phyloP scores from a whole-genome alignment of 2,888 invertebrate genomes.

The Thyatira batis region DNA sequence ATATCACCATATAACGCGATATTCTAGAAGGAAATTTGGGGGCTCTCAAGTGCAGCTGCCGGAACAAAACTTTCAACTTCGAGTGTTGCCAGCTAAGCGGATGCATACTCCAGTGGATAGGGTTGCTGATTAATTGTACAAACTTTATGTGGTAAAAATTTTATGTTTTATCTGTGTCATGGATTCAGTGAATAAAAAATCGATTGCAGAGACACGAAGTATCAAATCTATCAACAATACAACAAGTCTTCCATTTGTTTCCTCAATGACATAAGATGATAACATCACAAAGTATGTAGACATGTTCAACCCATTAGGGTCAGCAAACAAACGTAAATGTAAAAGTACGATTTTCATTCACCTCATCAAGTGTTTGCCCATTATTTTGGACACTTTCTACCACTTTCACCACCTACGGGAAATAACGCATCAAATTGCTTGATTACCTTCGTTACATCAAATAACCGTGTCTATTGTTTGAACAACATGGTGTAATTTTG shows the following conservation, averaged over 20 bases:
- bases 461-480: conserved; percentile 22
- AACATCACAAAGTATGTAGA: background rate
- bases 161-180: too few relatives aligned
- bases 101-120: too few relatives aligned
- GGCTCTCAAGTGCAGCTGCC: too few relatives aligned
- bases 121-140: too few relatives aligned
- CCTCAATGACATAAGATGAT: background rate
- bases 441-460: conserved; percentile 27
- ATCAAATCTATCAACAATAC: too few relatives aligned
- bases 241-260: background rate
- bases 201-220: too few relatives aligned
- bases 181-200: too few relatives aligned
- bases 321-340: background rate
- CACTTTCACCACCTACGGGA: conserved; percentile 19
- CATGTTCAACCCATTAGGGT: conserved; percentile 1
- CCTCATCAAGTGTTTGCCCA: conserved; percentile 1
- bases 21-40: too few relatives aligned
- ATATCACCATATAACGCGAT: too few relatives aligned
- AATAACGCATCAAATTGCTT: conserved; percentile 22
- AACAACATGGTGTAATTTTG: background rate
- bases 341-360: background rate
- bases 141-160: too few relatives aligned
- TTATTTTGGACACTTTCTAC: conserved; percentile 15
- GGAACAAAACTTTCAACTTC: too few relatives aligned
- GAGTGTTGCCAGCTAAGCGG: too few relatives aligned